phyloP scores from a whole-genome alignment of 2,888 invertebrate species.

The Hypercompe scribonia region DNA sequence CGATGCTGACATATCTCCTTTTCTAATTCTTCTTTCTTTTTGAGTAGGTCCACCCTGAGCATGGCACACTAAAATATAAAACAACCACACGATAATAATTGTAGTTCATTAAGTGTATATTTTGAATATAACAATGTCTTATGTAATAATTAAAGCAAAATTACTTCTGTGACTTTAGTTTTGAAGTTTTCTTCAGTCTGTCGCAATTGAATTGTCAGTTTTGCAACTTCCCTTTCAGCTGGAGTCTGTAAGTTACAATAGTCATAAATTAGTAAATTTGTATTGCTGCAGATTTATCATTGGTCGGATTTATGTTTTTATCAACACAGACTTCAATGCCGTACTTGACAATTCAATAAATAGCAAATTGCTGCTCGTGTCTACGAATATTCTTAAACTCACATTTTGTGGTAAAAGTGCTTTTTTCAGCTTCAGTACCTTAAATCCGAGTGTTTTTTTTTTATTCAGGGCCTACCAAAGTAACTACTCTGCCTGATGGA shows the following conservation, averaged over 20 bases:
- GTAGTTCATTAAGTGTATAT: neutral
- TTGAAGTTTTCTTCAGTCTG: conserved; percentile 90
- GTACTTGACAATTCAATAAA: no score
- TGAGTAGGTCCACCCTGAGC: conserved; percentile 72
- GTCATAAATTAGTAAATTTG: neutral
- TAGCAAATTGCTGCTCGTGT: no score
- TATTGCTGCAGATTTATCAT: neutral
- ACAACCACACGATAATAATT: neutral
- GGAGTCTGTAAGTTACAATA: conserved; percentile 64
- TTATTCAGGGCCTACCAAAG: no score
- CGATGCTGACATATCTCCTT: conserved; percentile 87
- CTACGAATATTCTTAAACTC: no score
- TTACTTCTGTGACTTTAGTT: conserved; percentile 89
- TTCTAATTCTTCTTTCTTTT: conserved; percentile 86
- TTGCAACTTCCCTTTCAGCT: conserved; percentile 86
- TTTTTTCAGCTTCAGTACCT: no score
- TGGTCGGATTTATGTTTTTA: no score
- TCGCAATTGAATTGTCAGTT: conserved; percentile 87
- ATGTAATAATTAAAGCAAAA: neutral
- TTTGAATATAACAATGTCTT: neutral
- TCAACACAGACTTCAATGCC: no score
- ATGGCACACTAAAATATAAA: conserved; percentile 70
- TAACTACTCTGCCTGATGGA: no score
- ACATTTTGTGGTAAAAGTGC: no score
- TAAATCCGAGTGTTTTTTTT: no score